A percentile compares a stretch with the other conserved stretches of the same genome.
Conservation (phyloP, 1,140 invertebrate genomes). For the Araneus ventricosus region DNA sequence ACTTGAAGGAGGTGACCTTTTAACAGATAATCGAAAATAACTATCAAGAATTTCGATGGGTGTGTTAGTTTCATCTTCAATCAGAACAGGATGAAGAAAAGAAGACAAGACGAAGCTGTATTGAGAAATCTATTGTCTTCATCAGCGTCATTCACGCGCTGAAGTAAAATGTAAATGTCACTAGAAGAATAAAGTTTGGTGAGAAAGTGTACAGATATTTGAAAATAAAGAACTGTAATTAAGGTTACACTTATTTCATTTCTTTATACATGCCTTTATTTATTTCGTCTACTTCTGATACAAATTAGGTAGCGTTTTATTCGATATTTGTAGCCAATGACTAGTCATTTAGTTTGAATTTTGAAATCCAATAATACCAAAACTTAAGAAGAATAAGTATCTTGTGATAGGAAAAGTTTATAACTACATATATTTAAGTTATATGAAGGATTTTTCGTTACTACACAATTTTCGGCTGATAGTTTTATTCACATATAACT, state of each 20-base stretch:
- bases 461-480: too few species aligned
- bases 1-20: neutral
- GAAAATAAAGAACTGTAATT: neutral
- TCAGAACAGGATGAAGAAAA: slow-evolving; percentile 21
- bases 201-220: neutral
- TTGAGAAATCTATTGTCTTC: slow-evolving; percentile 7
- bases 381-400: too few species aligned
- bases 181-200: neutral
- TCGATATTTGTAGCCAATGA: neutral
- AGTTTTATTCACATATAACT: too few species aligned
- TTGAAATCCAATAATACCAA: neutral
- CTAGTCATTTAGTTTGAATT: neutral
- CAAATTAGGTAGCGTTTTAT: neutral
- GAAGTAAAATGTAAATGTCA: neutral
- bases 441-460: too few species aligned
- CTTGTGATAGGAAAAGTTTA: too few species aligned
- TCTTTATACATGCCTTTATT: neutral
- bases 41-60: neutral
- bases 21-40: neutral
- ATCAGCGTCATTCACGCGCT: neutral
- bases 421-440: too few species aligned
- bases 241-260: neutral
- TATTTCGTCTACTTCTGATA: neutral
- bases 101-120: neutral
- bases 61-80: slow-evolving; percentile 14